Evolutionary conservation across 1,140 invertebrate genomes (phyloP).

Genomic region (Brachionus koreanus): DNA sequence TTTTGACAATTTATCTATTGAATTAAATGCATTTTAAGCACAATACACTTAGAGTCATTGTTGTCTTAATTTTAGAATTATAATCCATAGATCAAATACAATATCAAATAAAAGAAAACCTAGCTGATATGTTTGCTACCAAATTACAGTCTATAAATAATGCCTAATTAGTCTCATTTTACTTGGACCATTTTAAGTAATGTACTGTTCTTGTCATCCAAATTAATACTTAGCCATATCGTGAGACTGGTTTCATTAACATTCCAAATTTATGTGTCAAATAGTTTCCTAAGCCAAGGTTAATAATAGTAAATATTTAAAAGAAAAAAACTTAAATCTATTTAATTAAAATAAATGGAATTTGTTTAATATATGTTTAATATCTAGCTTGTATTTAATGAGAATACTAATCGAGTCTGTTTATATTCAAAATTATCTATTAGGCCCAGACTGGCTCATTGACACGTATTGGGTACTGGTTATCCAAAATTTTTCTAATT

Average conservation of each 20-base stretch:
- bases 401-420: not conserved
- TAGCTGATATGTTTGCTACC: not conserved
- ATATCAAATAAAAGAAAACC: not conserved
- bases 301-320: not conserved
- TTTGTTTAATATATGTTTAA: not conserved
- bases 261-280: not conserved
- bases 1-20: not conserved
- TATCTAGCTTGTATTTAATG: not conserved
- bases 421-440: not conserved
- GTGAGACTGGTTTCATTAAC: not conserved
- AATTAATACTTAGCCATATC: not conserved
- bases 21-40: not conserved
- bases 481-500: not conserved
- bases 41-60: not conserved
- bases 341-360: conserved; percentile 5
- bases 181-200: not conserved
- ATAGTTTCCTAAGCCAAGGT: not conserved
- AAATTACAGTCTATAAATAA: conserved; percentile 5
- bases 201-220: not conserved
- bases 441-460: not conserved
- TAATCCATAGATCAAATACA: not conserved
- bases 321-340: not conserved
- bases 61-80: not conserved
- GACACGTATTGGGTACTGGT: not conserved
- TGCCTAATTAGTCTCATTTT: not conserved